Evolutionary conservation across 2,797 vertebrate species (phyloP), one percentile per base, ranked within the genome.

Genomic region (Spondyliosoma cantharus): DNA sequence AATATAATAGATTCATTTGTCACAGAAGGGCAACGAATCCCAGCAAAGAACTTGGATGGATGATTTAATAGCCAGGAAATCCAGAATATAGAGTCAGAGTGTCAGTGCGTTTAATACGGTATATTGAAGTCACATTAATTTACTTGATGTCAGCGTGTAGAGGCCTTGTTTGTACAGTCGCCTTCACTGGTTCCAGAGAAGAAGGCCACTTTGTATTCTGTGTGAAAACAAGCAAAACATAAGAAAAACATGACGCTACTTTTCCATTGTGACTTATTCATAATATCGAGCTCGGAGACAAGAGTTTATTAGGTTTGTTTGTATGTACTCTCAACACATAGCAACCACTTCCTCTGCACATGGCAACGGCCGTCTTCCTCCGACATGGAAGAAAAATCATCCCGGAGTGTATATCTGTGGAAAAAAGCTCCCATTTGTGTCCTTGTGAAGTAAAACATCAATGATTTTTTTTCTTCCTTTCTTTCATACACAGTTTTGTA

Each of bases 1-100:
- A 90, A 87, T 84, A 83, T 89, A 87, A 87, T 83, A 83, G 82
- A 87, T 89, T 88, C 42, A 92, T 90, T 91, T 84, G 86, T 92
- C 87, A 89, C 75, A 74, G 63, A 83, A 83, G 73, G 80, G 75
- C 74, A 82, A 80, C 49, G 65, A 89, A 92, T 91, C 76, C 65
- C 58, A 32, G 80, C 75, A 74, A 86, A 71, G 82, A 81, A 75
- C 64, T 78, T 79, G 49, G 72, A 76, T 73, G 72, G 79, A 81
- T 83, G 85, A 87, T 90, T 84, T 85, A 85, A 89, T 78, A 70
- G 85, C 74, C 57, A 71, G 63, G 78, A 52, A 71, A 87, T 88
- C 73, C 59, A 78, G 81, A 80, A 84, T 71, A 81, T 81, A 68
- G 43, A 80, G 78, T 81, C 81, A 75, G 68, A 63, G 42, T 75